These are phyloP conservation scores for Glyptemys insculpta DNA, from an alignment of 2,797 vertebrate genomes.

Conservation along the genomic window DNA sequence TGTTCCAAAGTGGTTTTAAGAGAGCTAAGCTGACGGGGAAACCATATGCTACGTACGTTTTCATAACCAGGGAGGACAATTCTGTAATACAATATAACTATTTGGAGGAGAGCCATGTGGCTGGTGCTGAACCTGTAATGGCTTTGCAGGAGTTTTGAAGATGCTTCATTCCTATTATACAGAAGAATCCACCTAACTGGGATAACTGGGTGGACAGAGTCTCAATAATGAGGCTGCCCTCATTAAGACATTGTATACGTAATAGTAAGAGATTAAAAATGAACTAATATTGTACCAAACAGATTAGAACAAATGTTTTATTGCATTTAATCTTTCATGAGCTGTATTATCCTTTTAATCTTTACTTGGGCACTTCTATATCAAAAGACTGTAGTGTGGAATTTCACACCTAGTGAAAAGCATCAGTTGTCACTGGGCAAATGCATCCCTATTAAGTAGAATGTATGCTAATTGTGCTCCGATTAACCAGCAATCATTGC, in stretches of 20 bases:
- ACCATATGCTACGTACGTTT: not conserved
- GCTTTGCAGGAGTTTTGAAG: conserved; percentile 33
- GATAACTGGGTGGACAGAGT: not conserved
- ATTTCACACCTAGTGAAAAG: conserved; percentile 51
- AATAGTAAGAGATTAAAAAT: not conserved
- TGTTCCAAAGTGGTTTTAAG: not conserved
- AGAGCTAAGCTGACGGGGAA: not conserved
- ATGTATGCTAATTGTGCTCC: conserved; percentile 40
- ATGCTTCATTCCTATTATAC: conserved; percentile 20
- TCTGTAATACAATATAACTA: not conserved
- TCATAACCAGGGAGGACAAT: not conserved
- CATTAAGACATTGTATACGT: conserved; percentile 20
- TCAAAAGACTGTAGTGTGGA: conserved; percentile 17
- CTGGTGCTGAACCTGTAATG: conserved; percentile 22
- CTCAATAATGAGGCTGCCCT: conserved; percentile 12
- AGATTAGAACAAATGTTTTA: conserved; percentile 3
- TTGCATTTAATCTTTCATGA: not conserved
- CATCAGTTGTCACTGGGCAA: conserved; percentile 36
- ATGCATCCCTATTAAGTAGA: conserved; percentile 22
- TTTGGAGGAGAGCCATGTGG: not conserved
- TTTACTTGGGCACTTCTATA: conserved; percentile 5
- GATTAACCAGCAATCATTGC: conserved; percentile 56
- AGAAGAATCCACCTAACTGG: conserved; percentile 33
- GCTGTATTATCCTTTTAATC: conserved; percentile 34
- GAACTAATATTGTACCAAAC: conserved; percentile 12